These are phyloP conservation scores for Leuciscus idus DNA, from an alignment of 2,113 vertebrate species.

Conservation along the genomic window DNA sequence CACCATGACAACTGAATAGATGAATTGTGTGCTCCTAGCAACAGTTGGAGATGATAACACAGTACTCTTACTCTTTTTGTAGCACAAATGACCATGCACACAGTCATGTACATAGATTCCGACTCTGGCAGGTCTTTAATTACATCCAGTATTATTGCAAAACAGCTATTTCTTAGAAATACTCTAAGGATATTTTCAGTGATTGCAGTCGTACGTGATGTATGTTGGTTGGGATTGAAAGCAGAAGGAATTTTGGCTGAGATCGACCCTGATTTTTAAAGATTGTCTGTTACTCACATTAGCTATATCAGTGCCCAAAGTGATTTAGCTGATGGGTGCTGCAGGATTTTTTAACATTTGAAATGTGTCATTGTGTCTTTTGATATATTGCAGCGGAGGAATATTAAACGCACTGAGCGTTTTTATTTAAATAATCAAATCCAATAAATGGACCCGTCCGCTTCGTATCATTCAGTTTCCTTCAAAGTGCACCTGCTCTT, in stretches of 20 bases:
- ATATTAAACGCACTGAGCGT: not conserved
- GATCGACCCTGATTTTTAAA: not conserved
- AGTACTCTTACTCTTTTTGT: slow-evolving; percentile 6
- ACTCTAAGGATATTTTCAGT: not conserved
- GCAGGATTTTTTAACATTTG: not conserved
- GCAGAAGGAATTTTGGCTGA: not conserved
- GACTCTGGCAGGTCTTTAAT: not conserved
- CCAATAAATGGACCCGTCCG: slow-evolving; percentile 5
- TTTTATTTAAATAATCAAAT: slow-evolving; percentile 18
- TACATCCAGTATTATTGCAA: not conserved
- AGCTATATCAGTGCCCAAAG: slow-evolving; percentile 21
- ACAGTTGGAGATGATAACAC: slow-evolving; percentile 20
- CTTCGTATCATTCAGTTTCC: not conserved
- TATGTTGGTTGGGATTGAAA: slow-evolving; percentile 5
- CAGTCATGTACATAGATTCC: not conserved
- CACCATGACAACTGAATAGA: slow-evolving; percentile 44
- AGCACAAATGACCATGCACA: not conserved
- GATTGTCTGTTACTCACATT: slow-evolving; percentile 15
- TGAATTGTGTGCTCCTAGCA: slow-evolving; percentile 20
- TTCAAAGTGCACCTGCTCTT: slow-evolving; percentile 33
- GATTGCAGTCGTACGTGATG: not conserved
- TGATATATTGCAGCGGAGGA: slow-evolving; percentile 16
- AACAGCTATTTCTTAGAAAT: slow-evolving; percentile 1
- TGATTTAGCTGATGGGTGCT: slow-evolving; percentile 31
- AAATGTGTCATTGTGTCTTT: slow-evolving; percentile 18